Evolutionary conservation across 1,140 invertebrate species (phyloP), one percentile per base, ranked within the genome.

Genomic region (Aphaenogaster floridana): DNA sequence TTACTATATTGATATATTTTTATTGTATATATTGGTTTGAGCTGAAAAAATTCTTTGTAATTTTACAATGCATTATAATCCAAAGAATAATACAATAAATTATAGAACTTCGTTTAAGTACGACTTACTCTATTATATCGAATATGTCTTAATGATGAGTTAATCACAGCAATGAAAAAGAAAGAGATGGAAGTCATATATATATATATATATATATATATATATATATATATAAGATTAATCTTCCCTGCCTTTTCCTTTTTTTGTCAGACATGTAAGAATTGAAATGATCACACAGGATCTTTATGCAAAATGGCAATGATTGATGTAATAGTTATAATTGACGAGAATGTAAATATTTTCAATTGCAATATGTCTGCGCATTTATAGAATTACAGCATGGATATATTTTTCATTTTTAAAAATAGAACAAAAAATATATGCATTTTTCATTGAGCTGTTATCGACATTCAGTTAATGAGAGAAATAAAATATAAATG

Each of bases 21-120:
- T 59, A 57, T 74, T 87, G 68, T 64, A 84, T 15, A 69, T 45
- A 64, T 81, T 21, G 39, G 36, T 81, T 81, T 7, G 36, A 48
- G 7, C 34, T 81, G 52, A 69, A 50, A 2, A 3, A 61, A 86
- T 52, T 7, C 68, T 81, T 69, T 86, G 50, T 81, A 86, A 66
- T 86, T 79, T 77, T 86, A 86, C 72, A 77, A 57, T 36, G 50
- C 28, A 79, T 54, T 68, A 54, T 86, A 86, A 78, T 13, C 84
- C 84, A 86, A 86, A 86, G 84, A 86, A 13, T 66, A 45, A 84
- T 84, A 59, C 52, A 85, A 85, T 86, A 86, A 86, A 86, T 86
- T 79, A 80, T 68, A 86, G n/a, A 57, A 86, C 21, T 17, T 85
- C 34, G 45, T 61, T 52, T 54, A 59, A 83, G 7, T n/a, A 83